These are phyloP conservation scores for Zygaena filipendulae DNA, from an alignment of 2,888 invertebrate genomes.

Conservation along the genomic window DNA sequence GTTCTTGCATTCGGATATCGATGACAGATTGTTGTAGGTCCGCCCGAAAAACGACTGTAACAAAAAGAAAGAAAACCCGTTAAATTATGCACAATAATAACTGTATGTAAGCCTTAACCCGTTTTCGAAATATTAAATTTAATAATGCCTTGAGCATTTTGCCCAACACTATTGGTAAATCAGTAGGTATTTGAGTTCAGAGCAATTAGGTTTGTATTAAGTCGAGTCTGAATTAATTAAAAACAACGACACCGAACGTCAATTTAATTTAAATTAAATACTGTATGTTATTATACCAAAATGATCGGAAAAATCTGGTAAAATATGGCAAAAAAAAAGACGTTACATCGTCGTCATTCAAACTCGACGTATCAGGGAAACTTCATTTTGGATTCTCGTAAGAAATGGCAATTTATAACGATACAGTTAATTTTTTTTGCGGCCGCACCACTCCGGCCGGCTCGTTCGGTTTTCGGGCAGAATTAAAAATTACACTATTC, in stretches of 20 bases:
- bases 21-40: conserved; percentile 89
- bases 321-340: too few species aligned
- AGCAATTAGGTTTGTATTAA: conserved; percentile 34
- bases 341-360: too few species aligned
- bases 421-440: conserved; percentile 63
- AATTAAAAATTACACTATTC: conserved; percentile 66
- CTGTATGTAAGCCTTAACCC: too few species aligned
- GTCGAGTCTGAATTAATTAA: too few species aligned
- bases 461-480: conserved; percentile 37
- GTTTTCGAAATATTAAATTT: not conserved
- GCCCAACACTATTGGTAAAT: conserved; percentile 32
- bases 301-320: conserved; percentile 57
- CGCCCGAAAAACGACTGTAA: conserved; percentile 93
- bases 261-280: too few species aligned
- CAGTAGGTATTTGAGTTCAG: too few species aligned
- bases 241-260: conserved; percentile 36
- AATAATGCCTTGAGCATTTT: too few species aligned
- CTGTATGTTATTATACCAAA: too few species aligned
- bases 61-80: conserved; percentile 42
- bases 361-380: too few species aligned
- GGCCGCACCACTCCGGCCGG: too few species aligned
- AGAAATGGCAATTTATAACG: conserved; percentile 60
- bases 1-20: conserved; percentile 92
- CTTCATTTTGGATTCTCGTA: too few species aligned
- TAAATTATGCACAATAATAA: conserved; percentile 29